Base-by-base conservation (phyloP, 2,888 invertebrate species). In the Polia nebulosa region DNA sequence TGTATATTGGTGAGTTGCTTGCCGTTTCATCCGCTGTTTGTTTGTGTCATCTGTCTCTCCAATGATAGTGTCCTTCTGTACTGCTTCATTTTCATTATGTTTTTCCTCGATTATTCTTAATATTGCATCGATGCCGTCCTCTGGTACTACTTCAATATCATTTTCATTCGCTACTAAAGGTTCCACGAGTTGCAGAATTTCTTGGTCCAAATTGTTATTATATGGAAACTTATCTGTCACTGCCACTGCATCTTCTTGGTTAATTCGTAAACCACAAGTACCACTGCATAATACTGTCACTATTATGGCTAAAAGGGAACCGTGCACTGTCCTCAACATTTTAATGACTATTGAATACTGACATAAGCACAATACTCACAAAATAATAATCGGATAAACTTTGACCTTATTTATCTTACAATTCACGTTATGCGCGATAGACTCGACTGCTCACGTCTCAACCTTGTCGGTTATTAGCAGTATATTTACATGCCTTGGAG, bases 321-420 rank as follows among this genome's bases (percentile, higher is more conserved):
- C 83, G 74, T 80, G 80, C 59, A 82, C 80, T 73, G 71, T 70
- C 62, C 72, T 82, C 61, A 64, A 70, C 91, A 91, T 90, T 85
- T 83, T 90, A 66, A 78, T 68, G 60, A 87, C 85, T 88, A 80
- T 78, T 73, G 63, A 76, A 27, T 68, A 78, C 69, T 17, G 72
- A 65, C 39, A 61, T 68, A 34, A 49, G 45, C 65, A 60, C 45
- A 53, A 62, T 74, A 47, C 69, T 65, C 72, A 81, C 75, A 71
- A 73, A 78, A 79, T 63, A 61, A 75, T 67, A 66, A 64, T 57
- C 52, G 25, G 85, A 88, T 90, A 87, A 81, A 85, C 89, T 88
- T 82, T 79, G 86, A 88, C 90, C 90, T 87, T 86, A 71, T 77
- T 85, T 87, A 89, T 89, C 88, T 80, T 65, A 73, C 63, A 69